Base-by-base conservation (phyloP, 2,797 vertebrate genomes). In the Tadarida brasiliensis region DNA sequence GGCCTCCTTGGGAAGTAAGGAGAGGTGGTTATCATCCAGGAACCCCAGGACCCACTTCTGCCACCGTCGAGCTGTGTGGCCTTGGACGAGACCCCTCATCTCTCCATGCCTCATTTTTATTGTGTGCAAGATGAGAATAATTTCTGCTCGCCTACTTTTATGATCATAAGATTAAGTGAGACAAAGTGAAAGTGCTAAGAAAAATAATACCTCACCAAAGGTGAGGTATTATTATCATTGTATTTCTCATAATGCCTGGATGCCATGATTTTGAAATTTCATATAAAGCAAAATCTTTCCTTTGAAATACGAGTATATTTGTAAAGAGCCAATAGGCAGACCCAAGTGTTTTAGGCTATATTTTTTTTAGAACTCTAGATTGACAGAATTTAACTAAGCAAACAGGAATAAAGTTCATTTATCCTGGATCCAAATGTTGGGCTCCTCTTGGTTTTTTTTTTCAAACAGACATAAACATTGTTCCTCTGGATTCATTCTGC, bases 401-500 rank as follows among this genome's bases (percentile, higher is more conserved):
- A 96, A 89, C 4, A 59, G 30, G 35, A 87, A 63, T 65, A 24
- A 56, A 81, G 80, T 71, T 94, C 65, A 95, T 91, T 87, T 94
- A 92, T 54, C 61, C 71, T 85, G n/a, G 71, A 74, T 84, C 61
- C 67, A 67, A 93, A 92, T 16, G 24, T n/a, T 86, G 89, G 49
- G 24, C 70, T 94, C 82, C 61, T 80, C 68, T 90, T 71, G 15
- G 1, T 54, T 92, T 86, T 77, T 82, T 85, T 28, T 74, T 87
- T 74, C 47, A 78, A 96, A 83, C 71, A 97, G 82, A 94, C 63
- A 61, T 74, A 94, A 94, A 88, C 78, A 81, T 61, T 57, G 51
- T 84, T 90, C 65, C 82, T 71, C 44, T 39, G 67, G 80, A 78
- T 47, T 83, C 85, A 26, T 85, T 89, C 49, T 68, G 20, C 1